These are phyloP conservation scores for Mechanitis messenoides DNA, from an alignment of 2,888 invertebrate genomes.

Conservation along the genomic window DNA sequence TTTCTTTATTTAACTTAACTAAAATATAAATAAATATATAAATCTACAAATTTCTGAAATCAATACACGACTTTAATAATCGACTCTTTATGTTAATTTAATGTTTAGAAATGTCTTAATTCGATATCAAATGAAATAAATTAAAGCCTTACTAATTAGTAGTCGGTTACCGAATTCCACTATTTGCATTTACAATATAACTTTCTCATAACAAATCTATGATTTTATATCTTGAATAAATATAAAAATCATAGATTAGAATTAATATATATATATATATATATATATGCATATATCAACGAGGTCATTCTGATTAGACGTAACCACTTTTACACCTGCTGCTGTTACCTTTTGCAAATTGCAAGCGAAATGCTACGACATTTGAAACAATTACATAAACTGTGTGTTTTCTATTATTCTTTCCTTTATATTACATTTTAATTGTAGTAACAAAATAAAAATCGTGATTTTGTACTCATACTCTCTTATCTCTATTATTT, in stretches of 20 bases:
- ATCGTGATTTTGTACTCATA: too few relatives aligned
- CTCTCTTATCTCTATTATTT: too few relatives aligned
- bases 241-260: too few relatives aligned
- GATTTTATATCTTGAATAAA: constrained; percentile 1
- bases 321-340: constrained; percentile 18
- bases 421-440: too few relatives aligned
- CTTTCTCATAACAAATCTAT: not conserved
- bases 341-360: constrained; percentile 20
- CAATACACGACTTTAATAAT: too few relatives aligned
- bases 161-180: constrained; percentile 1
- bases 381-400: constrained; percentile 22
- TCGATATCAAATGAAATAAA: not conserved
- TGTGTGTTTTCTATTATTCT: constrained; percentile 17
- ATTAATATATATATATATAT: not conserved
- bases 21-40: too few relatives aligned
- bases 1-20: too few relatives aligned
- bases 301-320: constrained; percentile 22
- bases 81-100: not conserved
- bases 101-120: not conserved
- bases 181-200: not conserved
- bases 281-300: constrained; percentile 12
- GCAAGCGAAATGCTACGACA: constrained; percentile 25
- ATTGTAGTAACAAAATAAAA: too few relatives aligned
- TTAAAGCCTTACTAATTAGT: not conserved
- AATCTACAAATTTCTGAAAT: too few relatives aligned